phyloP scores from a whole-genome alignment of 2,888 invertebrate genomes.

The Omphaloscelis lunosa region DNA sequence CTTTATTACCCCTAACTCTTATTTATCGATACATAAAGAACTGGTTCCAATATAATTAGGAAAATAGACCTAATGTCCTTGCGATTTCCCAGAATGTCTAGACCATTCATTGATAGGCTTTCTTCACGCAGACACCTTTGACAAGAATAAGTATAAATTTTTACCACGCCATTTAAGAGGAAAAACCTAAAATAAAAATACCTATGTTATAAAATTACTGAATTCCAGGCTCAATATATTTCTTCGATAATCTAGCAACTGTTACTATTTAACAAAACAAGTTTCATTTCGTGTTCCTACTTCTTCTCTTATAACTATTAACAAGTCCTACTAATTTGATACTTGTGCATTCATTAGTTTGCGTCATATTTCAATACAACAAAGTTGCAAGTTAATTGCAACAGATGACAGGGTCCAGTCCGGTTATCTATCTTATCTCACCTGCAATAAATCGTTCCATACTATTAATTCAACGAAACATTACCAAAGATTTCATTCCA shows the following conservation, averaged over 20 bases:
- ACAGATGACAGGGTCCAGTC: conserved; percentile 40
- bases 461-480: conserved; percentile 47
- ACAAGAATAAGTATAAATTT: neutral
- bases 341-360: conserved; percentile 40
- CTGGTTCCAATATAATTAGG: neutral
- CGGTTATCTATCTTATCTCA: conserved; percentile 34
- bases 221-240: neutral
- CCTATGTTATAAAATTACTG: neutral
- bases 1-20: neutral
- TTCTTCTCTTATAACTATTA: neutral
- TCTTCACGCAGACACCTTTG: conserved; percentile 11
- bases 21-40: neutral
- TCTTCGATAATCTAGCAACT: neutral
- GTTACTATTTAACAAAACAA: neutral
- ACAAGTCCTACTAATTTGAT: conserved; percentile 22
- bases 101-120: neutral
- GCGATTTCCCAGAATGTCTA: conserved; percentile 15
- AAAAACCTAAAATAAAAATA: neutral
- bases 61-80: conserved; percentile 19
- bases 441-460: conserved; percentile 50
- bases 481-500: conserved; percentile 43
- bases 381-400: conserved; percentile 58
- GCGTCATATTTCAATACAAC: conserved; percentile 58
- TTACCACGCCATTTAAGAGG: neutral
- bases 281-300: neutral